Evolutionary conservation across 2,888 invertebrate genomes (phyloP).

Genomic region (Colostygia pectinataria): DNA sequence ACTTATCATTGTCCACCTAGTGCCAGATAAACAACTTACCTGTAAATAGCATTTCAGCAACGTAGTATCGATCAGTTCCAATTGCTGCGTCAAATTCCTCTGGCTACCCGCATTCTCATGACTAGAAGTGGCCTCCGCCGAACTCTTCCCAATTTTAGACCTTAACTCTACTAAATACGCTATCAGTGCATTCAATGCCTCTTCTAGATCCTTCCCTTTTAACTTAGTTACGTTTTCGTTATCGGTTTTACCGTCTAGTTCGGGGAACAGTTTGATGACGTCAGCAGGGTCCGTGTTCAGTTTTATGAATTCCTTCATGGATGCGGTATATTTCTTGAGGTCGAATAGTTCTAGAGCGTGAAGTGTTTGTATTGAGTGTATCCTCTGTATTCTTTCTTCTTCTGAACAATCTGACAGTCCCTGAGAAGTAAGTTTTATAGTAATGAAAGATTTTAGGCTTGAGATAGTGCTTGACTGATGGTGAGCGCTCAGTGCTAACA

Average conservation of each 20-base stretch:
- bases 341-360: slow-evolving; percentile 96
- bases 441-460: too few species aligned
- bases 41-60: slow-evolving; percentile 97
- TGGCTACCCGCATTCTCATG: slow-evolving; percentile 48
- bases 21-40: slow-evolving; percentile 79
- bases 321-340: slow-evolving; percentile 92
- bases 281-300: slow-evolving; percentile 96
- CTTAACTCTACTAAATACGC: slow-evolving; percentile 93
- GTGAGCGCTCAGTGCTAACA: too few species aligned
- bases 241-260: slow-evolving; percentile 85
- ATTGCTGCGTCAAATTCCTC: slow-evolving; percentile 62
- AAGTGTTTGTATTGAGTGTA: slow-evolving; percentile 94
- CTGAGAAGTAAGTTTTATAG: slow-evolving; percentile 81
- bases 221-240: slow-evolving; percentile 69
- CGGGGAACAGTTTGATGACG: slow-evolving; percentile 97
- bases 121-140: slow-evolving; percentile 26
- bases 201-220: slow-evolving; percentile 93
- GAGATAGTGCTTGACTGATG: too few species aligned
- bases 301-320: slow-evolving; percentile 95
- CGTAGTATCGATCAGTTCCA: slow-evolving; percentile 98
- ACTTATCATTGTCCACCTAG: too few species aligned
- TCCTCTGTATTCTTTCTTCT: slow-evolving; percentile 90
- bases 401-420: slow-evolving; percentile 91
- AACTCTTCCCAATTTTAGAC: slow-evolving; percentile 69
- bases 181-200: slow-evolving; percentile 93